These are phyloP conservation scores for Perca fluviatilis DNA, from an alignment of 2,113 vertebrate species.

Conservation along the genomic window DNA sequence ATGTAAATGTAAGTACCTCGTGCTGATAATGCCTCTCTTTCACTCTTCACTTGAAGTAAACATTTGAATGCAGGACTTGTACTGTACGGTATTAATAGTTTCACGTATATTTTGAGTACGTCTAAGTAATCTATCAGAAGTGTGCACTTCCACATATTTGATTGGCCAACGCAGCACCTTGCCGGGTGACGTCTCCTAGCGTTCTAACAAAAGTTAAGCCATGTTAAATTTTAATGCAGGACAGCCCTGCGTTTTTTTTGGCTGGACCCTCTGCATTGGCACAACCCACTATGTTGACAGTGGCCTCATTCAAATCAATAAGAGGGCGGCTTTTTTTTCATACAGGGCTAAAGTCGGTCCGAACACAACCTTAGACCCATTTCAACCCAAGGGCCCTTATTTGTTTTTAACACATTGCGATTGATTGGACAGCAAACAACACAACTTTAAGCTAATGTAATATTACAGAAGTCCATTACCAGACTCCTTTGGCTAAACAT, in stretches of 20 bases:
- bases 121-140: too few relatives aligned
- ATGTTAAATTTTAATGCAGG: background rate
- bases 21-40: too few relatives aligned
- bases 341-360: background rate
- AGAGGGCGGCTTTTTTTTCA: background rate
- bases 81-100: too few relatives aligned
- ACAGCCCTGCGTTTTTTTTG: background rate
- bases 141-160: background rate
- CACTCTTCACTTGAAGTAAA: too few relatives aligned
- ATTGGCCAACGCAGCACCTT: background rate
- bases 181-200: accelerated
- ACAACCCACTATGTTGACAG: background rate
- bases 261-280: background rate
- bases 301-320: constrained; percentile 3
- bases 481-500: background rate
- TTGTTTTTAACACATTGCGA: background rate
- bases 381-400: background rate
- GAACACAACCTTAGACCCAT: background rate
- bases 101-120: too few relatives aligned
- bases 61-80: too few relatives aligned
- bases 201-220: background rate
- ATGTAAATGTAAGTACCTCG: too few relatives aligned
- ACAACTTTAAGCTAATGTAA: background rate
- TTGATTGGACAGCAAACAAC: background rate
- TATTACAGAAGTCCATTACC: background rate